Evolutionary conservation across 2,113 vertebrate genomes (phyloP), one percentile per base, ranked within the genome.

Genomic region (Ophthalmolycus amberensis): DNA sequence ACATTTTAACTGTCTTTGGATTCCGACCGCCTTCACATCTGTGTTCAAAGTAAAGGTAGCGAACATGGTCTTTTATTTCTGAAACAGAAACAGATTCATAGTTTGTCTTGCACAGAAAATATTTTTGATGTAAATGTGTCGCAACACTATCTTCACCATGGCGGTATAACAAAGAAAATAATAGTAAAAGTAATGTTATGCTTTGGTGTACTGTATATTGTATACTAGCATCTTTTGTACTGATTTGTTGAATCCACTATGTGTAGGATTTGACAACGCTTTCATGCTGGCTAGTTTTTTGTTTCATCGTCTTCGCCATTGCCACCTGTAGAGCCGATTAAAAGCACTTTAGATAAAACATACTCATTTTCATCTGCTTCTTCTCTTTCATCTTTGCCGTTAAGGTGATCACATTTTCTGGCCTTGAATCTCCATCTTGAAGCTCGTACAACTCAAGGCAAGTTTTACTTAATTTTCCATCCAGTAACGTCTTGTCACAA

Each of bases 31-130:
- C 11, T 0, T 12, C 1, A 75, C 76, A 87, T 34, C 0, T 81
- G 75, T 96, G 92, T 69, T 95, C 84, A 88, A 92, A 92, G 88
- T 94, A 94, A 79, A 93, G 85, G 90, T 96, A 95, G 14, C 91
- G 93, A 58, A 93, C 90, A 52, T 79, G 92, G 34, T 92, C 77
- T 34, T 88, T 73, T 48, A 94, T 75, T 0, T n/a, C 95, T 95
- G 86, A 25, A 89, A 89, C 29, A 75, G 60, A 86, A 75, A 87
- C 46, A 88, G 5, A n/a, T 64, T 25, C 29, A 29, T 12, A 9
- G 4, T 44, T 50, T 54, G 22, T 54, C 9, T 32, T 18, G 5
- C n/a, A 29, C 5, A 78, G 4, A 34, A 59, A 18, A 48, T 15
- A 25, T 1, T 32, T n/a, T 8, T 2, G n/a, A 44, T 16, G 22